These are phyloP conservation scores for Lanius ludovicianus DNA, from an alignment of 2,113 vertebrate genomes.

Conservation along the genomic window DNA sequence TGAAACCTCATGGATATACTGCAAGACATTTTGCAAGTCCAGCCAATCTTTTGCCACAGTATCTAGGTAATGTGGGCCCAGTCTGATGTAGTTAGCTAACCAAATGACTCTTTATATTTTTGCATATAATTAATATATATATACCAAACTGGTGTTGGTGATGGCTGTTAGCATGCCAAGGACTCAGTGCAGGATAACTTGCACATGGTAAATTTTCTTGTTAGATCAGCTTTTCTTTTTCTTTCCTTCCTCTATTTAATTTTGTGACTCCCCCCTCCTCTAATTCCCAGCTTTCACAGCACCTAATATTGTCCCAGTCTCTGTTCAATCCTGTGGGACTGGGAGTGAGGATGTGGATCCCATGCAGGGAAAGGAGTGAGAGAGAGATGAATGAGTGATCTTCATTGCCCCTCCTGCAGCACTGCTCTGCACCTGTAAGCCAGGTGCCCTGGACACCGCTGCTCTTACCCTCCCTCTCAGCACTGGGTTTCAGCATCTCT, in stretches of 20 bases:
- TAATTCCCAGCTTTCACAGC: neutral
- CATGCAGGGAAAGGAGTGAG: neutral
- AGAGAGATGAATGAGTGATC: neutral
- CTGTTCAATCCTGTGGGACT: neutral
- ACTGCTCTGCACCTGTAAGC: neutral
- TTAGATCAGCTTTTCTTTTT: neutral
- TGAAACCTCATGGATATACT: neutral
- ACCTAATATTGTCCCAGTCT: neutral
- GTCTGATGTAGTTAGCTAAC: neutral
- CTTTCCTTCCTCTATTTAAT: neutral
- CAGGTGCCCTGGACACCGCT: neutral
- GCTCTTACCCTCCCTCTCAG: neutral
- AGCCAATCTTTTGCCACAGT: neutral
- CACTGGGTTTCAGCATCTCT: neutral
- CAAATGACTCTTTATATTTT: neutral
- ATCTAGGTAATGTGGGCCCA: neutral
- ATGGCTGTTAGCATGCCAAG: neutral
- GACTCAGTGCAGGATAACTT: neutral
- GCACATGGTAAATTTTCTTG: rapidly evolving
- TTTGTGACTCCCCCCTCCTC: neutral
- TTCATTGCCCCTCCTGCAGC: rapidly evolving
- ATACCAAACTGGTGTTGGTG: neutral
- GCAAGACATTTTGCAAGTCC: neutral
- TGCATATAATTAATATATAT: neutral
- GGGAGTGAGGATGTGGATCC: neutral